Evolutionary conservation across 2,888 invertebrate genomes (phyloP), one percentile per base, ranked within the genome.

Genomic region (Meteorus cinctellus): DNA sequence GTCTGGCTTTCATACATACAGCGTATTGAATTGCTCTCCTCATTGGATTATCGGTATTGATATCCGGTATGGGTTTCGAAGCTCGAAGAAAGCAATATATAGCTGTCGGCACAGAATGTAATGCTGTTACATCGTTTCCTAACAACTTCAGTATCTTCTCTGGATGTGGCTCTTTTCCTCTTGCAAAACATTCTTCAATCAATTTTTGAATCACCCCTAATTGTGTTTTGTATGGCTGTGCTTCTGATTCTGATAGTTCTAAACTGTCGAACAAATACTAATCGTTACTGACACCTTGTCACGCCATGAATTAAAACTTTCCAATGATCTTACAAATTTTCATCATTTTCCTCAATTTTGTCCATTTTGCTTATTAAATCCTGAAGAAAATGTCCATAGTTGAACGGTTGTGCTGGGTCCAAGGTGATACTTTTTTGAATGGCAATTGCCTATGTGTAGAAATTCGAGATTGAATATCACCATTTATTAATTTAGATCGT

Each of bases 21-120:
- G 95, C 93, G 87, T 93, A 94, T 82, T 94, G 93, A 51, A 95
- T 89, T 4, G 94, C 92, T 79, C 94, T 90, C 84, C 94, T 91
- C 83, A 94, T 92, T 31, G 91, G 89, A 87, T 92, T 93, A 14
- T 92, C 90, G 62, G 92, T 91, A 90, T 91, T 79, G 62, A 90
- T 90, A 45, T 87, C 90, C 4, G 89, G 86, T 76, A 93, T 91
- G 62, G 91, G 90, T 60, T 89, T 89, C 76, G 90, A 90, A 5
- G 92, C 92, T 81, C 90, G 90, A 36, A 95, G 87, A 85, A 94
- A 95, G 82, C 93, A 93, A 87, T 92, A 95, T 79, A 95, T 92
- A 24, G 95, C 94, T 29, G 94, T 94, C 3, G 95, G 94, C 10
- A 95, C 94, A 0, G 95, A 94, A 79, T 92, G 91, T n/a, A 93